phyloP scores from a whole-genome alignment of 2,113 vertebrate species.

The Mus musculus region DNA sequence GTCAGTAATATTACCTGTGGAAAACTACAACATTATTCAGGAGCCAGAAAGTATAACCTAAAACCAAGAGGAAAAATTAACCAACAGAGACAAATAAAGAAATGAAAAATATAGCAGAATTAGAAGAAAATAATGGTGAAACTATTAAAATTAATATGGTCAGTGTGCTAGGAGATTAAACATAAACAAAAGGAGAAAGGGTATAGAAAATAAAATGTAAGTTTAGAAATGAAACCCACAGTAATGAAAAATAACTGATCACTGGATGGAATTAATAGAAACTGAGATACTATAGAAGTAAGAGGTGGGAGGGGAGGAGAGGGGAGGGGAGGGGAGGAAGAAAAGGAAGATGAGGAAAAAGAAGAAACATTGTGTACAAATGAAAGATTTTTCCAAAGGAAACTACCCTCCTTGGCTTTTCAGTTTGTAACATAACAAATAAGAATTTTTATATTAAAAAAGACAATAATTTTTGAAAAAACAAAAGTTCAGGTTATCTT shows the following conservation, averaged over 20 bases:
- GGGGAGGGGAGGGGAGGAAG: background rate
- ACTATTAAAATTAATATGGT: background rate
- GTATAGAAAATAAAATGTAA: background rate
- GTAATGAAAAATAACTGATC: background rate
- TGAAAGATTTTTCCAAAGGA: background rate
- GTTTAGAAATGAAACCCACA: background rate
- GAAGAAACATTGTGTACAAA: background rate
- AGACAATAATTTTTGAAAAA: background rate
- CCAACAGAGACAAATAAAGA: background rate
- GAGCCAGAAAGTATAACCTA: background rate
- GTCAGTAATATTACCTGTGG: no score
- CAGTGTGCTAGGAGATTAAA: background rate
- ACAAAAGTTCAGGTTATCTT: background rate
- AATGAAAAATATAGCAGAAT: background rate
- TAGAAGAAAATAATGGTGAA: background rate
- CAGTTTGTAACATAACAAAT: background rate
- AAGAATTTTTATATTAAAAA: background rate
- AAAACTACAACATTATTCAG: background rate
- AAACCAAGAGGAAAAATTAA: background rate
- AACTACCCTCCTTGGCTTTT: background rate
- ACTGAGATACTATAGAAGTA: background rate
- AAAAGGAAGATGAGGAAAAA: background rate
- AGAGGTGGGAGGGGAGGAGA: background rate
- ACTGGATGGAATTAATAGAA: background rate
- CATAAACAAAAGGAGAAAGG: background rate